Evolutionary conservation across 1,140 invertebrate species (phyloP), one percentile per base, ranked within the genome.

Genomic region (Lepidurus apus): DNA sequence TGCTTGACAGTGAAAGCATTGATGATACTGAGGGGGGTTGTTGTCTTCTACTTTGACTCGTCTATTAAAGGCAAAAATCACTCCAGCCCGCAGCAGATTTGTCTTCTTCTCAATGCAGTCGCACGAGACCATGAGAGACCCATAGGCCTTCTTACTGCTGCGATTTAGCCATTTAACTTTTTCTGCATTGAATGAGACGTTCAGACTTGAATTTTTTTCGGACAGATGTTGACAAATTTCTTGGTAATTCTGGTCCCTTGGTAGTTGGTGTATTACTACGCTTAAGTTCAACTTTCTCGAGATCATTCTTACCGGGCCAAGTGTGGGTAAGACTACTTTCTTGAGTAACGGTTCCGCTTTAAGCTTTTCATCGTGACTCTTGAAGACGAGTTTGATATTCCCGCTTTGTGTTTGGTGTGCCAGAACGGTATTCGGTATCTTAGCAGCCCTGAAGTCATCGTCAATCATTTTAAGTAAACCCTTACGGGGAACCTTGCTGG

Each of bases 1-100:
- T 44, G 42, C 42, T 76, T 76, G 75, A 43, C 75, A 76, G 21
- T 76, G 42, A 43, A 43, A 76, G 42, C 75, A 76, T 42, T 76
- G 75, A 42, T 43, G 75, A 21, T 43, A 21, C 21, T 76, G 42
- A 21, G 42, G n/a, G 42, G 24, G n/a, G 21, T 42, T 76, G 75
- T 26, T 43, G 34, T 76, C 75, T 44, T 43, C 44, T n/a, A 76
- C 75, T 43, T 76, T 42, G 1, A 42, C 1, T 17, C 42, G 42
- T 4, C 9, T 42, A 42, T 76, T 76, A 44, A 76, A 76, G 75
- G 75, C 75, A 76, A 26, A 43, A 4, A 76, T 1, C 11, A 21
- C 5, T n/a, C 42, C n/a, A 43, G 42, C 44, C 24, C 1, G n/a
- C 21, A 76, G 21, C 21, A 76, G n/a, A 42, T 26, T 76, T 76